Base-by-base conservation (phyloP, 2,888 invertebrate species). In the Griposia aprilina region DNA sequence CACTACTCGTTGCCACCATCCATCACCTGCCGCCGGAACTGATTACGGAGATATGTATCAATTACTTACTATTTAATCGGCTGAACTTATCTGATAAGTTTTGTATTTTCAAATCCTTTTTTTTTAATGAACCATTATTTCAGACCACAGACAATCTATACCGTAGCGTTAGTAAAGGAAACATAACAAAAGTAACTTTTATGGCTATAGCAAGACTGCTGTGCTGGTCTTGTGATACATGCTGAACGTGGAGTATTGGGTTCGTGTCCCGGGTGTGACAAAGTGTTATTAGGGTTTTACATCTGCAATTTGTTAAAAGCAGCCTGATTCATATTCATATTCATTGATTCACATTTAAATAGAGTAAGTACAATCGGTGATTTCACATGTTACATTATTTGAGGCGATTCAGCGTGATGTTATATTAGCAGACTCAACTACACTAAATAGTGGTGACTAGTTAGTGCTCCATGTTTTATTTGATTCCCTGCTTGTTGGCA, bases 1-100 rank as follows among this genome's bases (percentile, higher is more conserved):
- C 30, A 48, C 0, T 48, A n/a, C 36, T 59, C 76, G 48, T 36
- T 1, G 2, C 76, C 57, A 7, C 17, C 77, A 60, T 60, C 78
- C 78, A 60, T 50, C 77, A 13, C 30, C 30, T 11, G 71, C 67
- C n/a, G 48, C 13, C 71, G 6, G 45, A 45, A 67, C 48, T n/a
- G 30, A 50, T 50, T 36, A 68, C 48, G 48, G 13, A 67, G n/a
- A 30, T n/a, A n/a, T 36, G 67, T 66, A 41, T 20, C 67, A 30
- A 23, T 17, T 23, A 48, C 23, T 48, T 76, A 20, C 36, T 77
- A 8, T 11, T 5, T 36, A 36, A 17, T 17, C 23, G 10, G 6
- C 71, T 23, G 15, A 23, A 68, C 23, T 52, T 23, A 15, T 68
- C 26, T 15, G 8, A 10, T 20, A 36, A 23, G 26, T 52, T 30